A percentile compares a stretch with the other conserved stretches of the same genome.
These are phyloP conservation scores for Aurelia sp. DNA, from an alignment of 30 jellyfish, hydroid and myxozoan genomes.

Conservation along the genomic window DNA sequence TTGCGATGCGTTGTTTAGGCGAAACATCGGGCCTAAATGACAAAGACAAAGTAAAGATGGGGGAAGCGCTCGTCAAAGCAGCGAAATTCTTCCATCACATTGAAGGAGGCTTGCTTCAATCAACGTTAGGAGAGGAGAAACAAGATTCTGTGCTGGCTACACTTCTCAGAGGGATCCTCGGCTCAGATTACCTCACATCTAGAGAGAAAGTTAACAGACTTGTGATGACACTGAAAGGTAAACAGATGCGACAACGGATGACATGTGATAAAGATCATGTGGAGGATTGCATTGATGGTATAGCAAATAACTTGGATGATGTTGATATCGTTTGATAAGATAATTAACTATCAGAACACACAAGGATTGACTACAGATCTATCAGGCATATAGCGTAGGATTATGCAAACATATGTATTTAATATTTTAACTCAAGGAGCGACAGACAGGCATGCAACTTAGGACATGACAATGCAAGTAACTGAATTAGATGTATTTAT, in stretches of 20 bases:
- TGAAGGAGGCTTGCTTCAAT: slow-evolving; percentile 39
- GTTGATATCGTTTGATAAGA: too few species aligned
- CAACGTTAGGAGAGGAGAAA: slow-evolving; percentile 11
- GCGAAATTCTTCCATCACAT: slow-evolving; percentile 42
- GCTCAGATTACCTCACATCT: not conserved
- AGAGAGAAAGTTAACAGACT: slow-evolving; percentile 1
- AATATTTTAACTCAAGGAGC: too few species aligned
- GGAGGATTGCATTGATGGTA: slow-evolving; percentile 15
- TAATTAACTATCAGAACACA: too few species aligned
- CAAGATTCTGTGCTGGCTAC: not conserved
- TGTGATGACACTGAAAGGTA: not conserved
- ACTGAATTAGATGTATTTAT: too few species aligned
- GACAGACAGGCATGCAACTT: too few species aligned
- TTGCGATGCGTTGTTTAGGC: slow-evolving; percentile 38
- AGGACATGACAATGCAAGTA: too few species aligned
- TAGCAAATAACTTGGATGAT: too few species aligned
- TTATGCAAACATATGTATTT: too few species aligned
- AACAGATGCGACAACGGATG: not conserved
- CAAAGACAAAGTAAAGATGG: not conserved
- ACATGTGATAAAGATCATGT: slow-evolving; percentile 3
- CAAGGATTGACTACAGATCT: too few species aligned
- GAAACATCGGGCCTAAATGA: not conserved
- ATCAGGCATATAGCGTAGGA: too few species aligned
- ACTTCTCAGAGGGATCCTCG: slow-evolving; percentile 1
- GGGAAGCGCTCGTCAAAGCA: slow-evolving; percentile 13